Evolutionary conservation across 1,140 invertebrate genomes (phyloP).

Genomic region (Brachionus asplanchnoidis): DNA sequence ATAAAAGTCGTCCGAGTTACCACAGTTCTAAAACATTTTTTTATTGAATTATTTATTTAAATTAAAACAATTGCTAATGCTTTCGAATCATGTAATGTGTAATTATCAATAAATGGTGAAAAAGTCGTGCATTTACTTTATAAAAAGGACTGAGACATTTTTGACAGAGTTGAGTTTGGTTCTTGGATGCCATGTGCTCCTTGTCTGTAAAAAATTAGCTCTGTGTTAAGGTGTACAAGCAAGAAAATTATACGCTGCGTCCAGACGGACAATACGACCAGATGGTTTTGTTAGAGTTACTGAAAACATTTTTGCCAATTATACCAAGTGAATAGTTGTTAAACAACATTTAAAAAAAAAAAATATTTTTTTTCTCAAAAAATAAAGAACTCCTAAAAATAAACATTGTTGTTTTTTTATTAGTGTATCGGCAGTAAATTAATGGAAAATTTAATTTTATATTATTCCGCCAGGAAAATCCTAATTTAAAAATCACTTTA

Average conservation of each 20-base stretch:
- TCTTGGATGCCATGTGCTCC: not conserved
- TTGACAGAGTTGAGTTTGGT: not conserved
- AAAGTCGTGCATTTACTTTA: not conserved
- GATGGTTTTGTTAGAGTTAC: not conserved
- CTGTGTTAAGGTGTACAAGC: not conserved
- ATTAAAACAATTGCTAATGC: not conserved
- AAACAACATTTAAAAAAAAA: not conserved
- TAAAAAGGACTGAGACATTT: not conserved
- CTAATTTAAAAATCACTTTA: not conserved
- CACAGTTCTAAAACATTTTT: constrained; percentile 19
- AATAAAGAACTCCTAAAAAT: not conserved
- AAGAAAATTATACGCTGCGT: not conserved
- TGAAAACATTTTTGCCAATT: not conserved
- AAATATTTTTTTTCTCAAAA: not conserved
- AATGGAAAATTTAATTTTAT: not conserved
- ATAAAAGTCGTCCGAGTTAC: constrained; percentile 22
- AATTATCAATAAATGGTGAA: not conserved
- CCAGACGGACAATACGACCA: not conserved
- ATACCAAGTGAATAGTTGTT: not conserved
- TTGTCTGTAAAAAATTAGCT: not conserved
- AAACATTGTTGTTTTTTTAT: not conserved
- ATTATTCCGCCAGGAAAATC: not conserved
- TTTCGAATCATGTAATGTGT: not conserved
- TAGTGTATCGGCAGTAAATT: not conserved
- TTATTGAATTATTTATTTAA: constrained; percentile 11